Base-by-base conservation (phyloP, 2,113 vertebrate species). In the Cinclus cinclus region DNA sequence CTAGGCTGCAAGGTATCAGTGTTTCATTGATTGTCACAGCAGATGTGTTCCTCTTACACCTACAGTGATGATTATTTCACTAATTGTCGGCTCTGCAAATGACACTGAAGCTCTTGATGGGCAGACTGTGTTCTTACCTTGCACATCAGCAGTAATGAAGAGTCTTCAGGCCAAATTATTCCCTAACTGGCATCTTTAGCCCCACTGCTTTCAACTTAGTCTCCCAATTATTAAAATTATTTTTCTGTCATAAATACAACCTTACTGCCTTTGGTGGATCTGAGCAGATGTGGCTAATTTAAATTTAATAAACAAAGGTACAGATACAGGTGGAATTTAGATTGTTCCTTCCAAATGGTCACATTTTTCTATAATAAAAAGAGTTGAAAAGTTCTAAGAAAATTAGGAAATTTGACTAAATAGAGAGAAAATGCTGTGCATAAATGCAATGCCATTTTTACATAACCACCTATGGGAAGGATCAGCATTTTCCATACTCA, bases 11-110 rank as follows among this genome's bases (percentile, higher is more conserved):
- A 44, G 20, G 12, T 73, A 7, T 77, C 59, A 39, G 59, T n/a
- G 6, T 19, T 92, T 50, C 42, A 33, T 1, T 80, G 68, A 35
- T 46, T 80, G 59, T 39, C 70, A 53, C 33, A 76, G 50, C 55
- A 80, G 50, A 64, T 73, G 14, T 37, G 30, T 77, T 93, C 46
- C 30, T 70, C 56, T 75, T 75, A 27, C 9, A 92, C 76, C 55
- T 81, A 35, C 5, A 5, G 3, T 41, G 46, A 63, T 87, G 63
- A 90, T 92, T 42, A 89, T 78, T 90, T 86, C 76, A 56, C 77
- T 96, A 89, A 92, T 90, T 92, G 83, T 71, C 69, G 75, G 52
- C 44, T 95, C 80, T 75, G 64, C 52, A 75, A 89, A 78, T 59
- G 86, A 53, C 25, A 17, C 47, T 1, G 4, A 80, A 82, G 30